Percentiles rank a stretch among this genome's conserved stretches.
phyloP scores from a whole-genome alignment of 2,113 vertebrate species.

The Rhabdomys dilectus region DNA sequence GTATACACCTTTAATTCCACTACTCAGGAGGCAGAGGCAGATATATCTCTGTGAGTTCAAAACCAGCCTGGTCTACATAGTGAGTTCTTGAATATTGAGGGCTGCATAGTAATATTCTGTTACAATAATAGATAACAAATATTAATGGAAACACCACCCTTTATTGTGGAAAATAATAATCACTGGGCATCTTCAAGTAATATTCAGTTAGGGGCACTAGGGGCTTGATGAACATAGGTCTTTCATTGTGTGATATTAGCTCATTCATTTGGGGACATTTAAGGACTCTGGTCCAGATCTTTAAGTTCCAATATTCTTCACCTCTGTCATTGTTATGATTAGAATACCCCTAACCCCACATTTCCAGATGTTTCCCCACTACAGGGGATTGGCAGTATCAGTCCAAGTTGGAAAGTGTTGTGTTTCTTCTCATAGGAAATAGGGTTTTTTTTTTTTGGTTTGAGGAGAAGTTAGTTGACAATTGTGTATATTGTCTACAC shows the following conservation, averaged over 20 bases:
- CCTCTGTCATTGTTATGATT: neutral
- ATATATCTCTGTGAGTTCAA: neutral
- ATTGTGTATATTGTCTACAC: neutral
- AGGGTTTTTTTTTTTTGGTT: neutral
- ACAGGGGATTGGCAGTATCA: neutral
- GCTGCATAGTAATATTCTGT: neutral
- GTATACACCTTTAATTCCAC: neutral
- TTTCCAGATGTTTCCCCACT: slow-evolving; percentile 12
- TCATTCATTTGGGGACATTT: neutral
- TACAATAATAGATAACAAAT: neutral
- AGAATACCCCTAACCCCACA: neutral
- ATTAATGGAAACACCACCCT: neutral
- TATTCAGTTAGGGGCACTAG: neutral
- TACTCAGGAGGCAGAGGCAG: neutral
- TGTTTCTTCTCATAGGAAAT: slow-evolving; percentile 51
- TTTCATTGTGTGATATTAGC: slow-evolving; percentile 3
- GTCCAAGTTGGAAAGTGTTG: neutral
- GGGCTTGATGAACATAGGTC: neutral
- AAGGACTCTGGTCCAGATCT: neutral
- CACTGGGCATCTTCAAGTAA: neutral
- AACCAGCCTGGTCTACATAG: neutral
- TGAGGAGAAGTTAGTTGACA: slow-evolving; percentile 18
- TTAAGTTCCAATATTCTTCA: neutral
- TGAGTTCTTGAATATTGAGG: neutral
- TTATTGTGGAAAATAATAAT: slow-evolving; percentile 18